These are phyloP conservation scores for Otus sunia DNA, from an alignment of 2,113 vertebrate species.

Conservation along the genomic window DNA sequence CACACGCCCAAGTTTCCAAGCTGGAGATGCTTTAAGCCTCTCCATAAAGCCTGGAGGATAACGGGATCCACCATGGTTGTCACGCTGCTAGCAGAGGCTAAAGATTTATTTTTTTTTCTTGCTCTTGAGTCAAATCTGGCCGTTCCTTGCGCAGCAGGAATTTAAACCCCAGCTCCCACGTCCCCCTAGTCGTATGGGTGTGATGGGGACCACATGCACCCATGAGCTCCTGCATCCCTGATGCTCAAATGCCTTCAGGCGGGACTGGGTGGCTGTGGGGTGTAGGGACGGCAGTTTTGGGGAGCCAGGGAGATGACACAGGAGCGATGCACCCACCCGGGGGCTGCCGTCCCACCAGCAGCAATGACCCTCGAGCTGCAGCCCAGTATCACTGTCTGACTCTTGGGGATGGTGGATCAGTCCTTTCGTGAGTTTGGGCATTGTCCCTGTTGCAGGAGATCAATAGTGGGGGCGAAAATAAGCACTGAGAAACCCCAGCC, in stretches of 20 bases:
- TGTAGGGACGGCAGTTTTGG: background rate
- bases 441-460: fast-evolving
- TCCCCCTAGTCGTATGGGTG: fast-evolving
- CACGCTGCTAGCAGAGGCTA: background rate
- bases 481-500: background rate
- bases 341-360: background rate
- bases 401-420: fast-evolving
- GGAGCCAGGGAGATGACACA: fast-evolving
- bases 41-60: background rate
- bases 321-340: fast-evolving
- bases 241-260: background rate
- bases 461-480: fast-evolving
- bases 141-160: background rate
- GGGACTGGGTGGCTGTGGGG: background rate
- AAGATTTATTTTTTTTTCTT: background rate
- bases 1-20: background rate
- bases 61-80: conserved; percentile 53
- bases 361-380: background rate
- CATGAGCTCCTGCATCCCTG: fast-evolving
- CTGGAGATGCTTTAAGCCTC: conserved; percentile 24
- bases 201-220: fast-evolving
- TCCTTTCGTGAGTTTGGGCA: background rate
- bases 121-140: conserved; percentile 15
- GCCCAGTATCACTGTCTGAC: fast-evolving
- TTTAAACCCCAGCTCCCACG: background rate